Percentiles rank a stretch among this genome's conserved stretches.
phyloP scores from a whole-genome alignment of 2,797 vertebrate genomes.

The Hafferia zeledoni region DNA sequence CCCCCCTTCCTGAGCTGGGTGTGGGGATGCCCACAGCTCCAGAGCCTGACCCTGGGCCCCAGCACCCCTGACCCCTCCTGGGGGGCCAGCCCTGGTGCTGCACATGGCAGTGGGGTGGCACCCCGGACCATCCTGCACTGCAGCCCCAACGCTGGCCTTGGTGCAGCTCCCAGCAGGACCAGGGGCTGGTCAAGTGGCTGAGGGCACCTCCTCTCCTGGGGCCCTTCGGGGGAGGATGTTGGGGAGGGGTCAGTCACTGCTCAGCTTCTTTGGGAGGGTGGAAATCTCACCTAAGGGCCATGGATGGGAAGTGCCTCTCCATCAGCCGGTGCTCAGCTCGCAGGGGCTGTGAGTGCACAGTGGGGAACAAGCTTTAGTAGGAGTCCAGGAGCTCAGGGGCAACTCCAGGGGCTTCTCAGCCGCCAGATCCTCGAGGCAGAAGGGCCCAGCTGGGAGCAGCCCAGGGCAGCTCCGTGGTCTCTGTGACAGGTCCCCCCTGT shows the following conservation, averaged over 20 bases:
- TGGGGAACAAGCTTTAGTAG: not conserved
- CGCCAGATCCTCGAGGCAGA: rapidly evolving
- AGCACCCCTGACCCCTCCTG: not conserved
- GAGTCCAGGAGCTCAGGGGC: not conserved
- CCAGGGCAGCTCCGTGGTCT: not conserved
- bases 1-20: not conserved
- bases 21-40: rapidly evolving
- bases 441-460: not conserved
- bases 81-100: not conserved
- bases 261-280: not conserved
- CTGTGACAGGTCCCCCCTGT: not conserved
- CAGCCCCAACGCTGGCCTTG: not conserved
- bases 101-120: not conserved
- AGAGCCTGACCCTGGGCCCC: not conserved
- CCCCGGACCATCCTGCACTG: not conserved
- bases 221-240: rapidly evolving
- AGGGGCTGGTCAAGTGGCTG: not conserved
- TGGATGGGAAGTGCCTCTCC: not conserved
- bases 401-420: rapidly evolving
- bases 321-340: not conserved
- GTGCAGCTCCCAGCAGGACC: not conserved
- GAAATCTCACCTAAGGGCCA: not conserved
- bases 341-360: rapidly evolving
- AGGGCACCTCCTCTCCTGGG: not conserved
- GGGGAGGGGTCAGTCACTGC: rapidly evolving